Evolutionary conservation across 1,140 invertebrate species (phyloP), one percentile per base, ranked within the genome.

Genomic region (Mactra quadrangularis): DNA sequence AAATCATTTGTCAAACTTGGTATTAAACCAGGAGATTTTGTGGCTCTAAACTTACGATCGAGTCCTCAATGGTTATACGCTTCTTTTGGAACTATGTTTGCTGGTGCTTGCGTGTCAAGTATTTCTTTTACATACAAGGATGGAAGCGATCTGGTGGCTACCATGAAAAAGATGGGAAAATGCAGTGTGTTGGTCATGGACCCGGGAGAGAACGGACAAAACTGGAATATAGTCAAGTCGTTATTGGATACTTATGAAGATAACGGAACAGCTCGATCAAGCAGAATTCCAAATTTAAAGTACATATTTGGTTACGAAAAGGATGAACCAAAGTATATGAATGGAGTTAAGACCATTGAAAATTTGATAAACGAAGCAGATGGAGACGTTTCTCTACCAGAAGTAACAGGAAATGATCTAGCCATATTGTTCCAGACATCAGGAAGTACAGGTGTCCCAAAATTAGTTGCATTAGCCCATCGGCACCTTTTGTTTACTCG

Each of bases 361-460:
- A n/a, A n/a, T n/a, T n/a, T n/a, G n/a, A n/a, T n/a, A n/a, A n/a
- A 25, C 0, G 25, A 72, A 2, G 4, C 70, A 33, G 7, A 25
- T 22, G 50, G 33, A 19, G 27, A 13, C 13, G 29, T 55, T n/a
- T 50, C 70, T 22, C 6, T 1, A 6, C 1, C 52, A 9, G 66
- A 31, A 0, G n/a, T n/a, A n/a, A n/a, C n/a, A 22, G 38, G 4
- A 29, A 19, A 57, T 41, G 31, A 38, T n/a, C 1, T 62, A n/a
- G 72, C 72, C 2, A 19, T 76, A 17, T 50, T 76, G 29, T 25
- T 76, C 11, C 72, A 76, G 35, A 76, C 72, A 38, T 76, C 72
- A 15, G 72, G 72, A 27, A 76, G 72, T 60, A 76, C 72, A 19
- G 72, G 72, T 25, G 72, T 76, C 3, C 72, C 72, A 38, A 76